A percentile compares a stretch with the other conserved stretches of the same genome.
Conservation (phyloP, 2,797 vertebrate genomes). For the Gymnothorax javanicus region DNA sequence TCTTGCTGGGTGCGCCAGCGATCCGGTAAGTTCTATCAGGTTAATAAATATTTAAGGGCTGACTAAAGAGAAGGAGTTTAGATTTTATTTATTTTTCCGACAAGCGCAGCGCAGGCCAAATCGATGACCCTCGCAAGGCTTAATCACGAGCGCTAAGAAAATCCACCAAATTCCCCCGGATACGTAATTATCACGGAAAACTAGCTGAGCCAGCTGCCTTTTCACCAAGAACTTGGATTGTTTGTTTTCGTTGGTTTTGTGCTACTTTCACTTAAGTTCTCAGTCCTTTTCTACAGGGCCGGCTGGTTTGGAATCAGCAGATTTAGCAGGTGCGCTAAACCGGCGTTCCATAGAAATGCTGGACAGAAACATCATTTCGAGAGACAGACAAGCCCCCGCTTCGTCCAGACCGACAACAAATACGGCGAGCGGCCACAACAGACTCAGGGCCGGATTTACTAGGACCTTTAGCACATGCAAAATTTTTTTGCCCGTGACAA, state of each 20-base stretch:
- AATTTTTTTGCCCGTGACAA: too few relatives aligned
- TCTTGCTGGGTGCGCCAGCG: too few relatives aligned
- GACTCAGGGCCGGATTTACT: background rate
- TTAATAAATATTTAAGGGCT: background rate
- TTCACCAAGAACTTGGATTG: background rate
- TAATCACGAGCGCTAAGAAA: background rate
- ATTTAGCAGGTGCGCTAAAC: background rate
- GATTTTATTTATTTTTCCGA: background rate
- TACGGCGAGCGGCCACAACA: background rate
- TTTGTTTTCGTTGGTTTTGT: background rate
- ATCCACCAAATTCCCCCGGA: background rate
- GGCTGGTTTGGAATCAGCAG: background rate
- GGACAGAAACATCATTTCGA: background rate
- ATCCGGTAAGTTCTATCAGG: too few relatives aligned
- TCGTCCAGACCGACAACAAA: background rate
- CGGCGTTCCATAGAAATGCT: background rate
- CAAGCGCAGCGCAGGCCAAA: background rate
- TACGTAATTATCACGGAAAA: background rate
- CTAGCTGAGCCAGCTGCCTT: background rate
- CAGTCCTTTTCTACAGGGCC: background rate
- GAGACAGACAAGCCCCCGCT: background rate
- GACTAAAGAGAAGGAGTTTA: background rate
- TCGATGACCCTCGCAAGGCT: slow-evolving; percentile 9
- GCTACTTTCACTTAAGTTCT: background rate
- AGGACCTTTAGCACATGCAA: too few relatives aligned